A percentile compares a stretch with the other conserved stretches of the same genome.
Evolutionary conservation across 2,888 invertebrate species (phyloP).

Genomic region (Tanypteryx hageni): DNA sequence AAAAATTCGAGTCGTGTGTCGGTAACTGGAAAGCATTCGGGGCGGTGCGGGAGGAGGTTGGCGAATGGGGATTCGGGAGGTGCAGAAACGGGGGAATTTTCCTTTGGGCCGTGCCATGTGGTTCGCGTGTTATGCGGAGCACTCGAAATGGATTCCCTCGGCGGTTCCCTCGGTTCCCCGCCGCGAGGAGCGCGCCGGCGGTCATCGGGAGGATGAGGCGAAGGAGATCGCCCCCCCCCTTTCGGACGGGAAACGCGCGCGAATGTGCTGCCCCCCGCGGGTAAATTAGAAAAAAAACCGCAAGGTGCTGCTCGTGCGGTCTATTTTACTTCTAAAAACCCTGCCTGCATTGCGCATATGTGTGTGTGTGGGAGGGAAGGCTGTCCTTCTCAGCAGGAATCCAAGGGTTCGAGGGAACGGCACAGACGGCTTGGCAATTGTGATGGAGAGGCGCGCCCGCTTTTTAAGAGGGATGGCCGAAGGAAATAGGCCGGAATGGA

Average conservation of each 20-base stretch:
- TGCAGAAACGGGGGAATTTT: not conserved
- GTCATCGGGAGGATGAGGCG: conserved; percentile 9
- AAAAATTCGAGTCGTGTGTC: not conserved
- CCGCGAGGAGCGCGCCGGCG: conserved; percentile 30
- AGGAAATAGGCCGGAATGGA: conserved; percentile 18
- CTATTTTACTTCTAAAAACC: not conserved
- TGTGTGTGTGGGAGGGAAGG: not conserved
- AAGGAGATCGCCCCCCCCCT: not conserved
- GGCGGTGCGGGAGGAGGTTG: not conserved
- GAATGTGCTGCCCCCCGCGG: not conserved
- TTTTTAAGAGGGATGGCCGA: conserved; percentile 3
- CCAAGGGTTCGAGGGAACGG: conserved; percentile 26
- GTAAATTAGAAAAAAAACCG: not conserved
- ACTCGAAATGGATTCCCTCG: not conserved
- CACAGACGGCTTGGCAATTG: conserved; percentile 52
- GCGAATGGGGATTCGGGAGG: too few relatives aligned
- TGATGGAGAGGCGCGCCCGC: not conserved
- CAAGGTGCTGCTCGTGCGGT: conserved; percentile 2
- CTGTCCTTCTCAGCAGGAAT: conserved; percentile 48
- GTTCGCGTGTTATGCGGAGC: not conserved
- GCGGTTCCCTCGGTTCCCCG: conserved; percentile 43
- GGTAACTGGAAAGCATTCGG: not conserved
- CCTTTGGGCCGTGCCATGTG: conserved; percentile 18
- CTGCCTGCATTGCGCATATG: conserved; percentile 1
- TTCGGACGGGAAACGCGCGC: not conserved